A percentile compares a stretch with the other conserved stretches of the same genome.
These are phyloP conservation scores for Nephotettix cincticeps DNA, from an alignment of 1,140 invertebrate species.

Conservation along the genomic window DNA sequence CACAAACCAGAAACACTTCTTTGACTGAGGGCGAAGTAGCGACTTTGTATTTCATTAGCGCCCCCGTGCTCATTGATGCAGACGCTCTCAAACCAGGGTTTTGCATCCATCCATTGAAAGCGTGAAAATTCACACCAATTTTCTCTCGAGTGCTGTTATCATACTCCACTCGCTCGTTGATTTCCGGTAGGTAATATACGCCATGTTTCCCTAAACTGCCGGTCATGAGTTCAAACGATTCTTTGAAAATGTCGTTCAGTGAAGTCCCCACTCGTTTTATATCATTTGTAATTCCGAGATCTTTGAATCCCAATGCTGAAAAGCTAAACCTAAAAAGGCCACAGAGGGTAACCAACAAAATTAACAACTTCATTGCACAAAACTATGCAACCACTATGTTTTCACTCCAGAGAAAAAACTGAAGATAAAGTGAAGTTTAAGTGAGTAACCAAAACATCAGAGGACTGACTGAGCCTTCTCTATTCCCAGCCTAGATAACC, in stretches of 20 bases:
- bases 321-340: no score
- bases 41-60: background rate
- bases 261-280: background rate
- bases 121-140: background rate
- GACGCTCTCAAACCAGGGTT: background rate
- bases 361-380: no score
- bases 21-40: background rate
- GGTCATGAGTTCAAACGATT: constrained; percentile 8
- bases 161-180: background rate
- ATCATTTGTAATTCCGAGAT: background rate
- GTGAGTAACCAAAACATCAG: no score
- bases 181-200: background rate
- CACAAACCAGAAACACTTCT: background rate
- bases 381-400: no score
- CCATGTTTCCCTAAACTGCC: constrained; percentile 3
- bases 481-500: no score
- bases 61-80: background rate
- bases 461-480: no score
- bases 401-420: no score
- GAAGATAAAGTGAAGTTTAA: no score
- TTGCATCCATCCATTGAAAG: constrained; percentile 4
- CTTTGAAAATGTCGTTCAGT: constrained; percentile 11
- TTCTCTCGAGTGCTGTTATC: background rate
- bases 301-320: background rate
- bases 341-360: no score